phyloP scores from a whole-genome alignment of 2,113 vertebrate species.

The Gymnarchus niloticus region DNA sequence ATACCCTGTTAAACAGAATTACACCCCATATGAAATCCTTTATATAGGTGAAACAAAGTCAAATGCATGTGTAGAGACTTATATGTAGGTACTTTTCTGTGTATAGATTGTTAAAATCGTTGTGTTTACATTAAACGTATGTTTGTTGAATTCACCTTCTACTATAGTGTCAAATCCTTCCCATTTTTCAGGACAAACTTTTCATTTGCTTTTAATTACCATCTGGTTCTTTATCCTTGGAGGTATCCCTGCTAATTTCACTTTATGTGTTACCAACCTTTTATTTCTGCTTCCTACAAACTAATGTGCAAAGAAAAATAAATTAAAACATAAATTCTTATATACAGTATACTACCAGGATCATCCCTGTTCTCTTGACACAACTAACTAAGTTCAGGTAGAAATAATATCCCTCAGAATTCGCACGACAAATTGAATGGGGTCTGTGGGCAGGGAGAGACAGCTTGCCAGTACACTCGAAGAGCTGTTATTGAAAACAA shows the following conservation, averaged over 20 bases:
- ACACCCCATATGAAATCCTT: neutral
- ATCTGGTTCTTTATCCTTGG: no score
- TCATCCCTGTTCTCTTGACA: neutral
- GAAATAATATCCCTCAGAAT: neutral
- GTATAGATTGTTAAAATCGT: neutral
- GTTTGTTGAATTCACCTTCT: neutral
- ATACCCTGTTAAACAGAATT: neutral
- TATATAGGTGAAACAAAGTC: neutral
- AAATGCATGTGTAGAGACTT: neutral
- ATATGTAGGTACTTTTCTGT: neutral
- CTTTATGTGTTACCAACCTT: neutral
- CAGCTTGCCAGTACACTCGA: neutral
- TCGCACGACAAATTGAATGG: neutral
- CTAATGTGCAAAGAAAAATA: neutral
- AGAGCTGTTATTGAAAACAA: neutral
- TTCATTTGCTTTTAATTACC: neutral
- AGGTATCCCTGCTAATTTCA: neutral
- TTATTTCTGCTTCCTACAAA: neutral
- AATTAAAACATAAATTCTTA: neutral
- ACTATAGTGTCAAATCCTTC: neutral
- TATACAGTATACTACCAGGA: neutral
- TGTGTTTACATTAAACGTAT: neutral
- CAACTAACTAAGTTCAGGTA: neutral
- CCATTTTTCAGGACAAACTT: neutral
- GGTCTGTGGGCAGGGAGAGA: neutral